Evolutionary conservation across 2,797 vertebrate species (phyloP), one percentile per base, ranked within the genome.

Genomic region (Saxicola maurus): DNA sequence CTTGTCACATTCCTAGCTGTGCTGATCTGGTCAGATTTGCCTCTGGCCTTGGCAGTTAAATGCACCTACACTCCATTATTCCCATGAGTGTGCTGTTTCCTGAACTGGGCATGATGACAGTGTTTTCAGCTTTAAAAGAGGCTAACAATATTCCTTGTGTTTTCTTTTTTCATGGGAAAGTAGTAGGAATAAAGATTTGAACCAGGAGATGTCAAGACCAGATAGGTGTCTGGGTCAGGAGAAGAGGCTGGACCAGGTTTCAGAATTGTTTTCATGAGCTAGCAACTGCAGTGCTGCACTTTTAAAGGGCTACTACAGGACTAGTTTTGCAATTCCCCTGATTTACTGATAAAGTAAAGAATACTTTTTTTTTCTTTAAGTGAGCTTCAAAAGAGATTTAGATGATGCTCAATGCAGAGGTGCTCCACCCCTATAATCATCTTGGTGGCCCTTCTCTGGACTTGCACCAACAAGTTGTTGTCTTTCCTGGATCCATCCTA

Each of bases 11-110:
- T 71, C 72, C 60, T 43, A 14, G 46, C 53, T 25, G 28, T 30
- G n/a, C 24, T 78, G 48, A 72, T 78, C 19, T 72, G 67, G 55
- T 74, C 68, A 67, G 68, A 48, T 61, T 61, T 67, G 61, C 53
- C 76, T 80, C 61, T 37, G 55, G 68, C 42, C 55, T 74, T 80
- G 76, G 68, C 20, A 23, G 28, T 4, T 53, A n/a, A 37, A 60
- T 3, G 48, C 24, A 77, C 66, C n/a, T 37, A 55, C 35, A 25
- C 24, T 42, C 23, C 53, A 28, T 13, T 52, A 30, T 37, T 66
- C 2, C 27, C 27, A 65, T 20, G 2, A 66, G 3, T 23, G 27
- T 73, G 28, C 31, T 49, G 56, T 57, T 31, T 43, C 31, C 24
- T 1, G 4, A 82, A n/a, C 31, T 48, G 42, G 57, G 9, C 8